Evolutionary conservation across 2,797 vertebrate genomes (phyloP), one percentile per base, ranked within the genome.

Genomic region (Anas georgica): DNA sequence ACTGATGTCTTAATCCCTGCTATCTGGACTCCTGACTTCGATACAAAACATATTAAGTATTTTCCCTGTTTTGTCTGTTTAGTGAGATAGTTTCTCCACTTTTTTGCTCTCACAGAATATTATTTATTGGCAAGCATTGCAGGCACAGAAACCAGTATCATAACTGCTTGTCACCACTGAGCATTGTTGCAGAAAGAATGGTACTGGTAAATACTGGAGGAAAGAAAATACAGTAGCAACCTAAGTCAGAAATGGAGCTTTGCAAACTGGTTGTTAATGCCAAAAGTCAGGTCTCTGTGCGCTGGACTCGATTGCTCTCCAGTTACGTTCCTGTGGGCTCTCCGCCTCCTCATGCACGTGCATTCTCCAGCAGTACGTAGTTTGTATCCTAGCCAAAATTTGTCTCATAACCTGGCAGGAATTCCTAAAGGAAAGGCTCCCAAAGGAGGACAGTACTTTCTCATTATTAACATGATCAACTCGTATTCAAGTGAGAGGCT

Each of bases 331-430:
- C 35, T 63, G 17, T 2, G 5, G 28, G 17, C 48, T 20, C 41
- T 22, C 37, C 64, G 35, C 39, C 17, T 29, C 21, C 16, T 64
- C n/a, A 7, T 5, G 23, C n/a, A 16, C 2, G 0, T 37, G 3
- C 1, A 1, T 70, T 67, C 26, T 56, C 46, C 63, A 41, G 67
- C 0, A 0, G 28, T 37, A 50, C 1, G 0, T n/a, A 15, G 54
- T 67, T 48, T n/a, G 46, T 23, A 35, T 50, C 17, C n/a, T 21
- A 33, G 39, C n/a, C 29, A 39, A 41, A 74, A 14, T 33, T 73
- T 20, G 8, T 18, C 54, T 87, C 22, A 2, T 48, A 78, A 66
- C 22, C 66, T 66, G 69, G 28, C 39, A 33, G 41, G 17, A 84
- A 2, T n/a, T 69, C 69, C 50, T 33, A 1, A 31, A 35, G 52